Evolutionary conservation across 2,888 invertebrate species (phyloP).

Genomic region (Molanna angustata): DNA sequence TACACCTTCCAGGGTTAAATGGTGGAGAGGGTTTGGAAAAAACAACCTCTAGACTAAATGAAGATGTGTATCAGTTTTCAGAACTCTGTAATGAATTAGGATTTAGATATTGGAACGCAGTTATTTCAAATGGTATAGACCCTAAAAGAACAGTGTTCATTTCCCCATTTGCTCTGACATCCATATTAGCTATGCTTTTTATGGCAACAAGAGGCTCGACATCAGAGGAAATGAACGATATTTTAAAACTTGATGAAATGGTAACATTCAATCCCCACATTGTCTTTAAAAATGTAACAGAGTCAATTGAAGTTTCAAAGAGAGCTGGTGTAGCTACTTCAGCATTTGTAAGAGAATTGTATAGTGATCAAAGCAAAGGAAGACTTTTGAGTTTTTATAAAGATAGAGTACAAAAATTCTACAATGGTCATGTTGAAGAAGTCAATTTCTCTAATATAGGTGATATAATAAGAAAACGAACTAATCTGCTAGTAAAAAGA

Average conservation of each 20-base stretch:
- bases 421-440: constrained; percentile 83
- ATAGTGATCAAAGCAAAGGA: constrained; percentile 77
- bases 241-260: constrained; percentile 81
- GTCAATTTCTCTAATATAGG: constrained; percentile 79
- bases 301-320: constrained; percentile 67
- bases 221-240: constrained; percentile 87
- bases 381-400: constrained; percentile 84
- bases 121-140: constrained; percentile 67
- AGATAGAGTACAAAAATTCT: constrained; percentile 82
- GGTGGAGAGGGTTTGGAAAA: constrained; percentile 72
- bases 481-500: constrained; percentile 75
- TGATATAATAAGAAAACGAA: constrained; percentile 76
- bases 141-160: constrained; percentile 73
- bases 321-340: constrained; percentile 74
- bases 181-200: constrained; percentile 87
- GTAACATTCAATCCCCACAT: constrained; percentile 88
- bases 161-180: constrained; percentile 82
- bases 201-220: constrained; percentile 83
- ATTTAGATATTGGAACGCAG: constrained; percentile 76
- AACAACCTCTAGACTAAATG: constrained; percentile 67
- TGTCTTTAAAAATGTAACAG: constrained; percentile 81
- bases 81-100: constrained; percentile 82
- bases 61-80: constrained; percentile 74
- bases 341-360: constrained; percentile 78
- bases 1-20: constrained; percentile 37